Conservation (phyloP, 2,888 invertebrate species). For the Mamestra brassicae region DNA sequence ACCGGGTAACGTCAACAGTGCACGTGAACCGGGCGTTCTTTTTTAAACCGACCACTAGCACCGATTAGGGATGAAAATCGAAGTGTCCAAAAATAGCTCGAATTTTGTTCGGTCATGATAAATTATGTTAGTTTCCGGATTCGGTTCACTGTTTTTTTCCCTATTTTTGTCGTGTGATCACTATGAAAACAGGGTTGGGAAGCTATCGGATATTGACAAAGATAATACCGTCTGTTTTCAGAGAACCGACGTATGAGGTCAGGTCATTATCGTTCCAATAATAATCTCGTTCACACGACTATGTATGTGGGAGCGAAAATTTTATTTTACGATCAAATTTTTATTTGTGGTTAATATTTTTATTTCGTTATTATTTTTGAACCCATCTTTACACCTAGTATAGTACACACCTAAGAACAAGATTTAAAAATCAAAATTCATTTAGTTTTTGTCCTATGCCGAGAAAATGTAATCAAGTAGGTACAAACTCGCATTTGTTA, state of each 20-base stretch:
- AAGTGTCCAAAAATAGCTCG: constrained; percentile 36
- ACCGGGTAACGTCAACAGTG: constrained; percentile 51
- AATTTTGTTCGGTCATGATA: constrained; percentile 46
- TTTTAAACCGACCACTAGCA: constrained; percentile 51
- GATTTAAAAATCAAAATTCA: neutral
- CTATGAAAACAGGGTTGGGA: constrained; percentile 16
- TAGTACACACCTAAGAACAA: neutral
- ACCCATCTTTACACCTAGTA: too few relatives aligned
- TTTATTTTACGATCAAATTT: neutral
- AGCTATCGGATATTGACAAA: constrained; percentile 21
- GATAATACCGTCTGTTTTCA: constrained; percentile 24
- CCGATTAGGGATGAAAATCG: constrained; percentile 48
- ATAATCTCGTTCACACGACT: neutral
- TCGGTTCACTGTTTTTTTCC: constrained; percentile 23
- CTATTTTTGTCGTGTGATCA: constrained; percentile 28
- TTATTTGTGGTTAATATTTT: neutral
- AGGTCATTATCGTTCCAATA: constrained; percentile 19
- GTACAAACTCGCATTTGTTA: neutral
- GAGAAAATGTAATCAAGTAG: neutral
- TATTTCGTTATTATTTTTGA: neutral
- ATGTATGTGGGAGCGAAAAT: too few relatives aligned
- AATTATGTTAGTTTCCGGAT: constrained; percentile 45
- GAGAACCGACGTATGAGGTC: neutral
- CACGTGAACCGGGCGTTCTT: constrained; percentile 38
- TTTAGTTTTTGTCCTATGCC: neutral